Evolutionary conservation across 1,140 invertebrate genomes (phyloP), one percentile per base, ranked within the genome.

Genomic region (Dendroctonus valens): DNA sequence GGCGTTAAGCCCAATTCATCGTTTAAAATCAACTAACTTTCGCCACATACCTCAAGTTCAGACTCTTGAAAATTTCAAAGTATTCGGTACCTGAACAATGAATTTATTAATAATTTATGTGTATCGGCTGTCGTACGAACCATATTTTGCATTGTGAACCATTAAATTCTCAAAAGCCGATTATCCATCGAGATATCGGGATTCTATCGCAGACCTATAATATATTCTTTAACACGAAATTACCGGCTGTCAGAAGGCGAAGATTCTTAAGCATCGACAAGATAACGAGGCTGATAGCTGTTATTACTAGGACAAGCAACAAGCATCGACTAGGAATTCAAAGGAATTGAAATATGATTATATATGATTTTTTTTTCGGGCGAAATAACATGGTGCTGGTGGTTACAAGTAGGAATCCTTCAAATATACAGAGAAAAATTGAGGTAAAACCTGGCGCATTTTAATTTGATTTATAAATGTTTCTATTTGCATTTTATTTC

Each of bases 201-300:
- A 15, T 58, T 58, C 55, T 41, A 58, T 52, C 41, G 37, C 50
- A 14, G 44, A 6, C 41, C 55, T 9, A 11, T 44, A 58, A 42
- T 58, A 26, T 26, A 58, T 41, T 58, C 55, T 41, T 44, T 9
- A 40, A 39, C 12, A 12, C 15, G 55, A 58, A 58, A 58, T 58
- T 58, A 39, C 55, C 9, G 55, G 40, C 55, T 58, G 55, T 58
- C 55, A 58, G 14, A 44, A 44, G 8, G 55, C 55, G 55, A 58
- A 40, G 37, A 58, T 58, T 58, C 55, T 41, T 58, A 58, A 58
- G 55, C 55, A 42, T 44, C 55, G 55, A n/a, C n/a, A 12, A 58
- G 55, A 39, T 58, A 58, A 42, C 55, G 39, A 42, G 40, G 55
- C 41, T 58, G 41, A 58, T 58, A 41, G 38, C 55, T 58, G 37